Evolutionary conservation across 1,140 invertebrate genomes (phyloP).

Genomic region (Meloidogyne floridensis): DNA sequence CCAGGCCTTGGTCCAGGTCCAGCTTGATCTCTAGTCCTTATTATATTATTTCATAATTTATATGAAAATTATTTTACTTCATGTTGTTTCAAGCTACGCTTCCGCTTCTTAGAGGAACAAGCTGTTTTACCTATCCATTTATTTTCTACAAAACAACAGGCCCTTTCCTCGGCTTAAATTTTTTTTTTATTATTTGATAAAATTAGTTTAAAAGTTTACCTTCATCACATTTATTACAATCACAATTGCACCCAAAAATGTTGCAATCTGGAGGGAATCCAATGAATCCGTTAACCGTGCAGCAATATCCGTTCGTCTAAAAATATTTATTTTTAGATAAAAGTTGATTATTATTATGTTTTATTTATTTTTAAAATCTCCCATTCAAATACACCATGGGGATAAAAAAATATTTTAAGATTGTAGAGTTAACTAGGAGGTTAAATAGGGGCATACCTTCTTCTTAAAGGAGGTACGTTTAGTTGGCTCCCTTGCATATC

Average conservation of each 20-base stretch:
- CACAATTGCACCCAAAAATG: slow-evolving; percentile 26
- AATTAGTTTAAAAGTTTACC: not conserved
- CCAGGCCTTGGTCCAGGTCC: too few species aligned
- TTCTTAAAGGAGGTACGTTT: too few species aligned
- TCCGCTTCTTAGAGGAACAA: not conserved
- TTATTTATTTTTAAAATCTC: too few species aligned
- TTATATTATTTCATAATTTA: too few species aligned
- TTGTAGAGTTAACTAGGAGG: too few species aligned
- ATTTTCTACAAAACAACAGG: slow-evolving; percentile 11
- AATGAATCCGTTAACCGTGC: slow-evolving; percentile 12
- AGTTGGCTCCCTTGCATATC: too few species aligned
- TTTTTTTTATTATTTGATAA: not conserved
- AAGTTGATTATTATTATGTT: too few species aligned
- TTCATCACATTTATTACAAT: slow-evolving; percentile 4
- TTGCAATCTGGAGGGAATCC: slow-evolving; percentile 16
- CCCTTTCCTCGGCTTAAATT: not conserved
- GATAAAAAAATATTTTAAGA: too few species aligned
- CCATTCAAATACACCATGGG: too few species aligned
- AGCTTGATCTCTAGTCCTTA: too few species aligned
- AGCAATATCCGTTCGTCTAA: slow-evolving; percentile 18
- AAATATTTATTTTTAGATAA: not conserved
- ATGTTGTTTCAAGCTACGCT: not conserved
- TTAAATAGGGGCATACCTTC: too few species aligned
- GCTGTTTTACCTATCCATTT: not conserved
- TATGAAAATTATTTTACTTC: not conserved